phyloP scores from a whole-genome alignment of 2,113 vertebrate genomes.

The Romanogobio albipinnatus region DNA sequence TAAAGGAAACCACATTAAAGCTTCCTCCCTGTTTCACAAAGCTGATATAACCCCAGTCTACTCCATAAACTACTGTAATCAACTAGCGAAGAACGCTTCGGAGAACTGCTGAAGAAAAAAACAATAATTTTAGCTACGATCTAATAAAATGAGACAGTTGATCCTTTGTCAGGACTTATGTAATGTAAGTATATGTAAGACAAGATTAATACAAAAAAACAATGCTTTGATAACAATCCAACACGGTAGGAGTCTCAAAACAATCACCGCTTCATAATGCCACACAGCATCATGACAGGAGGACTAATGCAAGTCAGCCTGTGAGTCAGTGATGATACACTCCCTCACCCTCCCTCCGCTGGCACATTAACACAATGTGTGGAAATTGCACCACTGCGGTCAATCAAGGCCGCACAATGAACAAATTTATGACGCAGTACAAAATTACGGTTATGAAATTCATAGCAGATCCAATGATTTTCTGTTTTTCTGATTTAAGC shows the following conservation, averaged over 20 bases:
- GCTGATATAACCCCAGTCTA: conserved; percentile 12
- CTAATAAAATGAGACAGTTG: conserved; percentile 3
- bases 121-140: no score
- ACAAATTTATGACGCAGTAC: background rate
- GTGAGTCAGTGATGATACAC: conserved; percentile 15
- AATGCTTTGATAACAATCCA: background rate
- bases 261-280: background rate
- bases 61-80: conserved; percentile 26
- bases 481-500: background rate
- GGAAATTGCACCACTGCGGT: conserved; percentile 23
- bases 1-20: conserved; percentile 45
- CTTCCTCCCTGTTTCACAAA: conserved; percentile 13
- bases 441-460: background rate
- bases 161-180: background rate
- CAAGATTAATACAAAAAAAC: background rate
- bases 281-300: conserved; percentile 33
- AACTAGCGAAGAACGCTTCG: background rate
- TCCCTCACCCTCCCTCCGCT: conserved; percentile 24
- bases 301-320: conserved; percentile 9
- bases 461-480: background rate
- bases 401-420: background rate
- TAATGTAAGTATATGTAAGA: background rate
- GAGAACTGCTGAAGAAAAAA: background rate
- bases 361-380: conserved; percentile 35
- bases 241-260: conserved; percentile 4